These are phyloP conservation scores for Aricia agestis DNA, from an alignment of 1,140 invertebrate species.

Conservation along the genomic window DNA sequence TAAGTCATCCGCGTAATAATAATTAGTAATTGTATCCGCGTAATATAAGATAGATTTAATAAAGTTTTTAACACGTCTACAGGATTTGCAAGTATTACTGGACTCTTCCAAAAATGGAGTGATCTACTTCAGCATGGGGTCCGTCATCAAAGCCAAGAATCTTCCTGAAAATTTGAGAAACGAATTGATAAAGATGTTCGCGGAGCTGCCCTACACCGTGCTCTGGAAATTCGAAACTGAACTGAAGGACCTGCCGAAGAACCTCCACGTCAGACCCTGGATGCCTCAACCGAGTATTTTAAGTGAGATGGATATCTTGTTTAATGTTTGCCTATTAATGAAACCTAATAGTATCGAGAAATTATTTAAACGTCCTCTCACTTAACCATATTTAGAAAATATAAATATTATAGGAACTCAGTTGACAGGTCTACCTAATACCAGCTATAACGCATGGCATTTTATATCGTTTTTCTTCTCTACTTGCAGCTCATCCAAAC, in stretches of 20 bases:
- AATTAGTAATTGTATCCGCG: too few species aligned
- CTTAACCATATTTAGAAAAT: too few species aligned
- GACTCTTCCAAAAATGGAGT: constrained; percentile 68
- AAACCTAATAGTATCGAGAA: too few species aligned
- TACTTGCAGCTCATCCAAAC: constrained; percentile 37
- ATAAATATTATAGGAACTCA: too few species aligned
- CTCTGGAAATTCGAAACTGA: constrained; percentile 75
- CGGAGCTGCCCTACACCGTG: constrained; percentile 46
- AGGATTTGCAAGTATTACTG: constrained; percentile 66
- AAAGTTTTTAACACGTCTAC: constrained; percentile 20
- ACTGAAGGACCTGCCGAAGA: constrained; percentile 55
- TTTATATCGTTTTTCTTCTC: background rate
- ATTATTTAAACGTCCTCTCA: too few species aligned
- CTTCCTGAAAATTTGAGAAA: constrained; percentile 37
- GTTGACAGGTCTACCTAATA: too few species aligned
- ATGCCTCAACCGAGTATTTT: constrained; percentile 80
- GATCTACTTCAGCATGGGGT: constrained; percentile 77
- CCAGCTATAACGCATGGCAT: too few species aligned
- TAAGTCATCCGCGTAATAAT: too few species aligned
- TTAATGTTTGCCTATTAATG: too few species aligned
- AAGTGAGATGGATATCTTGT: constrained; percentile 38
- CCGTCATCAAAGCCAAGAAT: constrained; percentile 48
- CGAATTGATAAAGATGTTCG: constrained; percentile 35
- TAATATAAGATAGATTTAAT: too few species aligned
- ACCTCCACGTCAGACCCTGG: constrained; percentile 79